phyloP scores from a whole-genome alignment of 1,140 invertebrate species.

The Homarus americanus region DNA sequence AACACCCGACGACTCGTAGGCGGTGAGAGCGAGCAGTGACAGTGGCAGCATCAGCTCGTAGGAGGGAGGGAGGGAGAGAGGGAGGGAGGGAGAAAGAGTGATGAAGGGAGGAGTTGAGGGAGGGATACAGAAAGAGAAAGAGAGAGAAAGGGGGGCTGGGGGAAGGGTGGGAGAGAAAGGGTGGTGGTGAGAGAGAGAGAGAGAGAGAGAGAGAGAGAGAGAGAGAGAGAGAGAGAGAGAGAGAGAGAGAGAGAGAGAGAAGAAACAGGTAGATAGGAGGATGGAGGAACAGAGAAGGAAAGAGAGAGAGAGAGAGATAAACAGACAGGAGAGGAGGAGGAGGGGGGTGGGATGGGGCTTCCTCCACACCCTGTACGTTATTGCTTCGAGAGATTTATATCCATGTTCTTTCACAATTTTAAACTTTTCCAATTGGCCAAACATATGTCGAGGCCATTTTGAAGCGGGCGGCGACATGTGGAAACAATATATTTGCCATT shows the following conservation, averaged over 20 bases:
- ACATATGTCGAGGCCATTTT: slow-evolving; percentile 75
- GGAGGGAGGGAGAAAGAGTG: too few species aligned
- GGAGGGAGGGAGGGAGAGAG: too few species aligned
- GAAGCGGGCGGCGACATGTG: slow-evolving; percentile 69
- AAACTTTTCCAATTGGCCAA: slow-evolving; percentile 75
- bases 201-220: background rate
- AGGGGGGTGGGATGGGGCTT: too few species aligned
- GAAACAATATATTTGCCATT: slow-evolving; percentile 74
- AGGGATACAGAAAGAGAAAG: too few species aligned
- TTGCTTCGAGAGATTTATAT: slow-evolving; percentile 74
- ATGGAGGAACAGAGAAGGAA: background rate
- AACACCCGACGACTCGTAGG: too few species aligned
- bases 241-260: background rate
- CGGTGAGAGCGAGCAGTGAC: too few species aligned
- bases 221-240: background rate
- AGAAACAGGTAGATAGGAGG: background rate
- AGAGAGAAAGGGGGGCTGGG: background rate
- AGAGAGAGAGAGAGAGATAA: background rate
- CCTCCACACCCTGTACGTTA: slow-evolving; percentile 43
- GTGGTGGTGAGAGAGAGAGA: background rate
- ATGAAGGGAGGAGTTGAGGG: background rate
- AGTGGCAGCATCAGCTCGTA: too few species aligned
- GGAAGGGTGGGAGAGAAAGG: background rate
- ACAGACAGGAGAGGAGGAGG: background rate
- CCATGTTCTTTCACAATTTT: slow-evolving; percentile 74